Conservation (phyloP, 2,113 vertebrate genomes). For the Camelus bactrianus region DNA sequence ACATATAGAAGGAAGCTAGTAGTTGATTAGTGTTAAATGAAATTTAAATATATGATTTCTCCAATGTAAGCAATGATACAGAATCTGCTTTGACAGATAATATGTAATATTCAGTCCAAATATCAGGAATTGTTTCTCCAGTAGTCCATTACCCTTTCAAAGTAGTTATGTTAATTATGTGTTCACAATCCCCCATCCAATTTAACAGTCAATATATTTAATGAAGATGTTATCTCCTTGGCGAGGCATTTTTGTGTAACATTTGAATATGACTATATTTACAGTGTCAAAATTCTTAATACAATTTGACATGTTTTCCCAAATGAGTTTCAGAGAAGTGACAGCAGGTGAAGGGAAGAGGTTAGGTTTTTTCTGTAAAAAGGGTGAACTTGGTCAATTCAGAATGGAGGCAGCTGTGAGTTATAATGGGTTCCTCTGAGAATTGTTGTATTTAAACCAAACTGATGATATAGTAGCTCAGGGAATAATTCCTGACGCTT, state of each 20-base stretch:
- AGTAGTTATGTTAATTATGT: constrained; percentile 34
- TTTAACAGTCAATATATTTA: constrained; percentile 57
- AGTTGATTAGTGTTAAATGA: constrained; percentile 18
- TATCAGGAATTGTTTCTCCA: background rate
- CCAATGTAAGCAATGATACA: background rate
- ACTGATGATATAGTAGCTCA: background rate
- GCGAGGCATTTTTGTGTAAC: constrained; percentile 4
- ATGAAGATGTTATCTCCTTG: constrained; percentile 50
- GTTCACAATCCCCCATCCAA: constrained; percentile 4
- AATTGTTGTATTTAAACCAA: constrained; percentile 45
- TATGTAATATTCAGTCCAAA: constrained; percentile 25
- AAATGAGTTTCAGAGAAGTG: constrained; percentile 30
- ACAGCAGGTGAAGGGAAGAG: background rate
- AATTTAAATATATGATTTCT: constrained; percentile 55
- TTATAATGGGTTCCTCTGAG: constrained; percentile 56
- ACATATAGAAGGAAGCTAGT: background rate
- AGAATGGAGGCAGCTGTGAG: constrained; percentile 51
- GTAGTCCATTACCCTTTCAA: background rate
- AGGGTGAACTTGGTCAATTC: background rate
- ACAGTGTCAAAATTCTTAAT: constrained; percentile 52
- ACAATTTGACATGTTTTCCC: constrained; percentile 44
- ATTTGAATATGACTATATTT: constrained; percentile 56
- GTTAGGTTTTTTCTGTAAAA: background rate
- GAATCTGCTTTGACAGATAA: background rate
- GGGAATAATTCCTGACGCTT: constrained; percentile 26